Conservation (phyloP, 1,140 invertebrate genomes). For the Drosophila arizonae region DNA sequence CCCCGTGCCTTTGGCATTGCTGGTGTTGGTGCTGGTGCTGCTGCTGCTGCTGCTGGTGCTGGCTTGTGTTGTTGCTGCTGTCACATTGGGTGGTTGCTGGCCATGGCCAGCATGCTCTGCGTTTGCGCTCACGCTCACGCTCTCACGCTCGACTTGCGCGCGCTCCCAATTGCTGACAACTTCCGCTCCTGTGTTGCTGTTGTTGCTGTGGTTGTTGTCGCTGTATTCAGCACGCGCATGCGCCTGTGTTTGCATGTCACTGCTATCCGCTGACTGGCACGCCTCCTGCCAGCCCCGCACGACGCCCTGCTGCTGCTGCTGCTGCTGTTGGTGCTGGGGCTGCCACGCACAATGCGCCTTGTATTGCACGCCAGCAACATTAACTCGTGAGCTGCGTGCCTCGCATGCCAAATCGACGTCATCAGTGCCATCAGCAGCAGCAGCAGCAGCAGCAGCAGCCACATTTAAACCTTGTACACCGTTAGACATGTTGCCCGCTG, state of each 20-base stretch:
- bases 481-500: conserved; percentile 42
- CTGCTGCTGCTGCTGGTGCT: conserved; percentile 38
- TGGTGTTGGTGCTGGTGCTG: conserved; percentile 3
- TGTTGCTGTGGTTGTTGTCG: conserved; percentile 47
- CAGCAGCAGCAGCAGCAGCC: conserved; percentile 6
- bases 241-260: conserved; percentile 49
- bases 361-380: conserved; percentile 50
- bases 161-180: conserved; percentile 67
- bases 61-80: conserved; percentile 25
- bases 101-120: conserved; percentile 41
- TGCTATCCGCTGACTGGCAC: conserved; percentile 49
- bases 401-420: conserved; percentile 54
- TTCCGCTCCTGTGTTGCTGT: conserved; percentile 55
- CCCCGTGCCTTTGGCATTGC: conserved; percentile 16
- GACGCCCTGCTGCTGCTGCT: neutral
- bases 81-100: conserved; percentile 65
- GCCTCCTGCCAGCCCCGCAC: conserved; percentile 23
- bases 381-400: conserved; percentile 56
- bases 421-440: conserved; percentile 6
- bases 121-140: conserved; percentile 53
- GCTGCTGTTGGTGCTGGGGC: conserved; percentile 22
- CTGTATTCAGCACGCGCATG: conserved; percentile 75
- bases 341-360: conserved; percentile 56
- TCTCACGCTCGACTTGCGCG: conserved; percentile 78
- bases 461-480: conserved; percentile 58